Evolutionary conservation across 2,113 vertebrate genomes (phyloP), one percentile per base, ranked within the genome.

Genomic region (Microcebus tavaratra): DNA sequence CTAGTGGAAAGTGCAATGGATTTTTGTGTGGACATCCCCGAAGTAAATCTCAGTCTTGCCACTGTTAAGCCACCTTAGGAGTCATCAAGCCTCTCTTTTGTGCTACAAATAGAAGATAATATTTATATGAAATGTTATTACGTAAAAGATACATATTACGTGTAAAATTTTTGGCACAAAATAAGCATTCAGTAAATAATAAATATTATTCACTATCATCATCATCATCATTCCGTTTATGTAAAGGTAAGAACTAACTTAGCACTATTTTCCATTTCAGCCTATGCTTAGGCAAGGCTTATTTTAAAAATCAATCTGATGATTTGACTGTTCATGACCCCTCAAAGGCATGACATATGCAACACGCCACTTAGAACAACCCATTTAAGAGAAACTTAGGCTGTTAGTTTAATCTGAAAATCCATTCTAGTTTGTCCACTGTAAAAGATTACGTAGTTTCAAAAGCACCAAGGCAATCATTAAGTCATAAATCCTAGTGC

Each of bases 301-400:
- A 36, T 79, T 88, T 93, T 42, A 90, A 88, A 91, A 68, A 78
- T 93, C 53, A 86, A 70, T 78, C 45, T 81, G 70, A 90, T 85
- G 34, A 92, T 34, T 94, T 80, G 18, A 93, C 25, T 91, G 25
- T 59, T 89, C 13, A 84, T 91, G 53, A 13, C 27, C n/a, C n/a
- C 18, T 94, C 53, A 89, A 88, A 91, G 12, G 6, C 23, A 76
- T 39, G 36, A 88, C 20, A 89, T 8, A 83, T 72, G 2, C 42
- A 86, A 63, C 25, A 78, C 39, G 72, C 42, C 50, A 72, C 50
- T 80, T 95, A 92, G 42, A 90, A 85, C 39, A 95, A 88, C 65
- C 5, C 9, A n/a, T 68, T 85, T 73, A 89, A 93, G 13, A 94
- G 68, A 97, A 75, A 80, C 15, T 53, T 63, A 83, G 29, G 27